Evolutionary conservation across 2,797 vertebrate species (phyloP).

Genomic region (Lagodon rhomboides): DNA sequence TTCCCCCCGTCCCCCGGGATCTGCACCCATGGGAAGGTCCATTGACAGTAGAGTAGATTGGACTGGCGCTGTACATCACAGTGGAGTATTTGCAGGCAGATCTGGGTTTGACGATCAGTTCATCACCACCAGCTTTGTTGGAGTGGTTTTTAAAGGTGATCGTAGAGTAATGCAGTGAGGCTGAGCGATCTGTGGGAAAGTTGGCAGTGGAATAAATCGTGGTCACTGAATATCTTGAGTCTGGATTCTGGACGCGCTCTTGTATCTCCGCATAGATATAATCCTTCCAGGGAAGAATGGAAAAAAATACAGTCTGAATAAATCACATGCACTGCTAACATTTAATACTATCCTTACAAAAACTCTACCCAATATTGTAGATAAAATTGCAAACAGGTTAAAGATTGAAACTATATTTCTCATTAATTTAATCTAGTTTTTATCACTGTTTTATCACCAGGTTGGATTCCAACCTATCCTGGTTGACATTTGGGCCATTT

Average conservation of each 20-base stretch:
- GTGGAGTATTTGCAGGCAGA: constrained; percentile 28
- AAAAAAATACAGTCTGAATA: not conserved
- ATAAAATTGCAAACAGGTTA: not conserved
- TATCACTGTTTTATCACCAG: too few relatives aligned
- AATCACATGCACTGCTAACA: not conserved
- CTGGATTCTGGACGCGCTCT: not conserved
- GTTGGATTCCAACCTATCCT: too few relatives aligned
- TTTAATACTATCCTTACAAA: not conserved
- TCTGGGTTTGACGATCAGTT: not conserved
- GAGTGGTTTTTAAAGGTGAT: not conserved
- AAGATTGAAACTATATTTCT: not conserved
- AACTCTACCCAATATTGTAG: not conserved
- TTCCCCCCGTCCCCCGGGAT: too few relatives aligned
- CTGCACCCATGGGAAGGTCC: too few relatives aligned
- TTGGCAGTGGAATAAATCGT: not conserved
- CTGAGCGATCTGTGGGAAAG: not conserved
- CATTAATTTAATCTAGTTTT: too few relatives aligned
- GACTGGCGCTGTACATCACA: not conserved
- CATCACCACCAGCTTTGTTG: not conserved
- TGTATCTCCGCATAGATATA: constrained; percentile 50
- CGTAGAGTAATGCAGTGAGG: not conserved
- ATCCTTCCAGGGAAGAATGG: constrained; percentile 21
- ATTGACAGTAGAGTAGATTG: rapidly evolving
- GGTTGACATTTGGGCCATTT: too few relatives aligned
- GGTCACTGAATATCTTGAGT: not conserved